Conservation (phyloP, 2,113 vertebrate genomes). For the Heterotilapia buettikoferi region DNA sequence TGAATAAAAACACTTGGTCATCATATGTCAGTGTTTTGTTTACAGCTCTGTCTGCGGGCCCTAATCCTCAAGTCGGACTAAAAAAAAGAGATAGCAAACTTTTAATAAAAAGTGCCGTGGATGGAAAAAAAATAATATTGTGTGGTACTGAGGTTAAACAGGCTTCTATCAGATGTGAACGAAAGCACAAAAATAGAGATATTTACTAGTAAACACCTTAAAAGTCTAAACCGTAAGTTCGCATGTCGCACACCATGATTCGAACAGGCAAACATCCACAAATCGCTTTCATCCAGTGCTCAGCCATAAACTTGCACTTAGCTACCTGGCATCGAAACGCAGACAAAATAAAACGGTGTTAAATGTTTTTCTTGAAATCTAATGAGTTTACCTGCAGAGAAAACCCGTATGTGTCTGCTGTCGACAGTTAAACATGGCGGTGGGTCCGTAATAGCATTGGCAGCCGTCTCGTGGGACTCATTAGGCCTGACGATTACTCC, state of each 20-base stretch:
- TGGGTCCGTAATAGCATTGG: conserved; percentile 37
- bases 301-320: neutral
- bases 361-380: neutral
- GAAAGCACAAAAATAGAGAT: neutral
- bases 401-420: neutral
- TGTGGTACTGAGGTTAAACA: neutral
- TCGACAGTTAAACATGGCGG: conserved; percentile 10
- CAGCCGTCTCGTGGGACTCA: conserved; percentile 46
- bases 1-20: neutral
- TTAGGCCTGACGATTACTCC: conserved; percentile 39
- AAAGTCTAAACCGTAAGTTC: neutral
- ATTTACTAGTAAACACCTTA: neutral
- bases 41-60: neutral
- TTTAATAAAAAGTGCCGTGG: neutral
- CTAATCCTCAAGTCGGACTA: neutral
- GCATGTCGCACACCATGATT: neutral
- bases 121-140: neutral
- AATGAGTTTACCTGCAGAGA: conserved; percentile 13
- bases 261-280: neutral
- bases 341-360: neutral
- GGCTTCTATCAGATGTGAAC: neutral
- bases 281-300: neutral
- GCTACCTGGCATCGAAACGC: neutral
- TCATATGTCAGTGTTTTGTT: conserved; percentile 10
- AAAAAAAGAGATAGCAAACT: neutral